Conservation (phyloP, 2,113 vertebrate species). For the Orcinus orca region DNA sequence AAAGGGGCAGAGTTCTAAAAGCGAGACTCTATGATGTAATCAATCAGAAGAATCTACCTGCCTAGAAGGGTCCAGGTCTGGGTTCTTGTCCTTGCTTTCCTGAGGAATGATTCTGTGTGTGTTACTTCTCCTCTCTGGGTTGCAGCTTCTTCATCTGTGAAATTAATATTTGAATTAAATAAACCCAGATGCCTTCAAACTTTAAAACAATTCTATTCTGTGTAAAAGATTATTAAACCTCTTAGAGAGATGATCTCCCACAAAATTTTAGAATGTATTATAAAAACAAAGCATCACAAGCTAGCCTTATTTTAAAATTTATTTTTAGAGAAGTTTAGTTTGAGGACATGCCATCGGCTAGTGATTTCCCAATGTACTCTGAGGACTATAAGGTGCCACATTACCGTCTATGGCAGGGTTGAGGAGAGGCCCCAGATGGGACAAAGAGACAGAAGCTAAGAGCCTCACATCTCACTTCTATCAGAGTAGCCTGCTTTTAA, state of each 20-base stretch:
- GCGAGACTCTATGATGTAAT: neutral
- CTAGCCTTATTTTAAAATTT: neutral
- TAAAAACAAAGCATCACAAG: neutral
- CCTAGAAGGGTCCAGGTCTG: neutral
- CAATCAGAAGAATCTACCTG: constrained; percentile 27
- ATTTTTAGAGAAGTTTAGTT: neutral
- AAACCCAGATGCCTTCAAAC: neutral
- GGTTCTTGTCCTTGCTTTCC: neutral
- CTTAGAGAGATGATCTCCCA: neutral
- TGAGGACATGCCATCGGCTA: neutral
- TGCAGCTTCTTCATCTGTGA: constrained; percentile 58
- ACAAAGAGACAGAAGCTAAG: neutral
- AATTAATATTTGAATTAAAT: constrained; percentile 30
- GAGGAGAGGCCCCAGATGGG: neutral
- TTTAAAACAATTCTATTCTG: neutral
- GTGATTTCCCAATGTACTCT: neutral
- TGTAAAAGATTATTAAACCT: neutral
- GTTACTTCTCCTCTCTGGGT: neutral
- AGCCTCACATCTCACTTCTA: accelerated
- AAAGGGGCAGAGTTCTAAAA: neutral
- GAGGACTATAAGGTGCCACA: neutral
- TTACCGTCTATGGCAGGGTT: neutral
- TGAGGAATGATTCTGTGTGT: neutral
- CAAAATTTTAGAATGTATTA: neutral
- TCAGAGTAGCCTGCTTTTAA: neutral